A percentile compares a stretch with the other conserved stretches of the same genome.
phyloP scores from a whole-genome alignment of 2,888 invertebrate species.

The Drosophila sordidula region DNA sequence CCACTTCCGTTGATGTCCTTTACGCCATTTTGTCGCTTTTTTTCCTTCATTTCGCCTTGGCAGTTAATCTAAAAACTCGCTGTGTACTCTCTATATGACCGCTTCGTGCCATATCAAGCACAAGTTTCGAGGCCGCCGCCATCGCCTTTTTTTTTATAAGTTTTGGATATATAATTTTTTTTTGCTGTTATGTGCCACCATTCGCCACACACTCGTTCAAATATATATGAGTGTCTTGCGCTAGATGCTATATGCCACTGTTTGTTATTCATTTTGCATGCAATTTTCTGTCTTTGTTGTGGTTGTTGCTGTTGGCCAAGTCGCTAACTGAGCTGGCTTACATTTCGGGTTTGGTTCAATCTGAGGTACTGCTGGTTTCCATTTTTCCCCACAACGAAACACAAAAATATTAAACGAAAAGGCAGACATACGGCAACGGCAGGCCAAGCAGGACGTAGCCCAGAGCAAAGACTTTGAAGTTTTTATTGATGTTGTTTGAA shows the following conservation, averaged over 20 bases:
- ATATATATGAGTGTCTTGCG: constrained; percentile 28
- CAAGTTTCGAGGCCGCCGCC: constrained; percentile 46
- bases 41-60: constrained; percentile 27
- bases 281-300: constrained; percentile 45
- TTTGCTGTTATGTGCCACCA: constrained; percentile 11
- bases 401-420: constrained; percentile 29
- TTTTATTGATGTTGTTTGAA: constrained; percentile 77
- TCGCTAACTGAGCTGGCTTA: constrained; percentile 22
- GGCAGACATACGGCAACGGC: constrained; percentile 19
- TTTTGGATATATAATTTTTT: constrained; percentile 40
- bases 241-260: constrained; percentile 32
- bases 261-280: constrained; percentile 69
- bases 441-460: constrained; percentile 29
- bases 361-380: constrained; percentile 12
- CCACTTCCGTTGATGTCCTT: constrained; percentile 68
- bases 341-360: constrained; percentile 25
- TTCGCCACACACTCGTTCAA: constrained; percentile 16
- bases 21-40: constrained; percentile 53
- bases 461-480: constrained; percentile 64
- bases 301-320: constrained; percentile 21
- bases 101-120: constrained; percentile 67
- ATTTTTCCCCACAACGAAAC: constrained; percentile 8
- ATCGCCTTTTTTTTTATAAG: constrained; percentile 47
- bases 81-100: constrained; percentile 49
- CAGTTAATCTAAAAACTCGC: constrained; percentile 74